These are phyloP conservation scores for Protobothrops mucrosquamatus DNA, from an alignment of 2,113 vertebrate species.

Conservation along the genomic window DNA sequence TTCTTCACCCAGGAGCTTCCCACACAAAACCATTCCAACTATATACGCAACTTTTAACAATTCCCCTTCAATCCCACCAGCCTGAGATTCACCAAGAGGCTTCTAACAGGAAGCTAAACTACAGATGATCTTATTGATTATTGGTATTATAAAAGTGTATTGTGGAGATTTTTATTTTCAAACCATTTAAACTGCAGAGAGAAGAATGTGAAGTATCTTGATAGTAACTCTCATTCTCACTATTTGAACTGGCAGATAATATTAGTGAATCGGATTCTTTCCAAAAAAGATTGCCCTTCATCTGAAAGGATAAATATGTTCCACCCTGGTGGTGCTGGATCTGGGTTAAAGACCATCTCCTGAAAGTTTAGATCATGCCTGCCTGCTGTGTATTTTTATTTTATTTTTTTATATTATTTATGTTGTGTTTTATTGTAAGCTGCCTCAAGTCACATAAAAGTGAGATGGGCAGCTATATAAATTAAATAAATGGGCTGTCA, in stretches of 20 bases:
- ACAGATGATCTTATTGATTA: not conserved
- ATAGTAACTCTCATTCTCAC: not conserved
- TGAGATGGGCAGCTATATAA: not conserved
- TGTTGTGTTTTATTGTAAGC: not conserved
- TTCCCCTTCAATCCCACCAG: not conserved
- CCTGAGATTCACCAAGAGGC: not conserved
- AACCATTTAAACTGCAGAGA: not conserved
- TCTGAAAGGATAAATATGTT: not conserved
- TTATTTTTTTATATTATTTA: not conserved
- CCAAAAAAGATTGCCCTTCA: not conserved
- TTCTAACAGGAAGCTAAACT: not conserved
- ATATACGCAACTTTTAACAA: not conserved
- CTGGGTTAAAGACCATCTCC: not conserved
- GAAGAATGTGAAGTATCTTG: not conserved
- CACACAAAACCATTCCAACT: not conserved
- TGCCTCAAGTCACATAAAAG: not conserved
- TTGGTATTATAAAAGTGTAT: not conserved
- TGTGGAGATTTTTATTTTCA: not conserved
- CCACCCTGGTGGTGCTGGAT: not conserved
- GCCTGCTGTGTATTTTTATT: not conserved
- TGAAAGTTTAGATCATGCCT: not conserved
- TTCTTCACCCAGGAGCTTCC: not conserved
- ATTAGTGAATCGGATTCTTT: not conserved
- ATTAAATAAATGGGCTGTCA: too few species aligned
- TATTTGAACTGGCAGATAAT: not conserved